Conservation (phyloP, 2,888 invertebrate genomes). For the Lepidochrysops patricia region DNA sequence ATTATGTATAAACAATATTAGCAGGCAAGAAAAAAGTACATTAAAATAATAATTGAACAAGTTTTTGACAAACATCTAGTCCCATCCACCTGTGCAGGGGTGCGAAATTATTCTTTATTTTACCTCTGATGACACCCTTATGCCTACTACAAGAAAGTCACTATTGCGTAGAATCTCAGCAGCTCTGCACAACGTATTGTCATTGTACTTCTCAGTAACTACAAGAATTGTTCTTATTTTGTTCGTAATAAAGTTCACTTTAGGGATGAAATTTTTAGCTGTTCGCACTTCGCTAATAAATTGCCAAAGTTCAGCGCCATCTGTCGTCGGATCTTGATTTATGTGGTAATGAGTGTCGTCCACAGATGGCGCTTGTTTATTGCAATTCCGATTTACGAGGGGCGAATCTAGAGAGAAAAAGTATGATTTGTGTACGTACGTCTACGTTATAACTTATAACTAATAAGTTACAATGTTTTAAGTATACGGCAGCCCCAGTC, state of each 20-base stretch:
- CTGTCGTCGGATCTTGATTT: conserved; percentile 58
- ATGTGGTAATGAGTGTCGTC: conserved; percentile 53
- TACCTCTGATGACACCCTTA: conserved; percentile 29
- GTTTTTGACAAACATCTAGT: neutral
- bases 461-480: no score
- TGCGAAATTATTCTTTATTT: neutral
- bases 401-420: conserved; percentile 2
- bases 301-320: conserved; percentile 56
- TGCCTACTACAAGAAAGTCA: conserved; percentile 20
- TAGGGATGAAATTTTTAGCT: no score
- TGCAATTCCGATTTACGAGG: conserved; percentile 47
- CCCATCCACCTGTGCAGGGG: neutral
- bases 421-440: neutral
- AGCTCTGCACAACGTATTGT: no score
- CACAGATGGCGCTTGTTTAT: conserved; percentile 60
- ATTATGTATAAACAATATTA: no score
- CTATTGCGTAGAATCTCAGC: neutral
- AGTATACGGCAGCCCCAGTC: no score
- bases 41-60: neutral
- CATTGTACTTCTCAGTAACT: no score
- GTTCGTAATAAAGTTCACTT: no score
- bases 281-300: conserved; percentile 57
- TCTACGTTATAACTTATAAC: neutral
- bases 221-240: no score
- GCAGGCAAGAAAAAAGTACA: no score